Percentiles rank a stretch among this genome's conserved stretches.
Conservation (phyloP, 2,888 invertebrate genomes). For the Dryadula phaetusa region DNA sequence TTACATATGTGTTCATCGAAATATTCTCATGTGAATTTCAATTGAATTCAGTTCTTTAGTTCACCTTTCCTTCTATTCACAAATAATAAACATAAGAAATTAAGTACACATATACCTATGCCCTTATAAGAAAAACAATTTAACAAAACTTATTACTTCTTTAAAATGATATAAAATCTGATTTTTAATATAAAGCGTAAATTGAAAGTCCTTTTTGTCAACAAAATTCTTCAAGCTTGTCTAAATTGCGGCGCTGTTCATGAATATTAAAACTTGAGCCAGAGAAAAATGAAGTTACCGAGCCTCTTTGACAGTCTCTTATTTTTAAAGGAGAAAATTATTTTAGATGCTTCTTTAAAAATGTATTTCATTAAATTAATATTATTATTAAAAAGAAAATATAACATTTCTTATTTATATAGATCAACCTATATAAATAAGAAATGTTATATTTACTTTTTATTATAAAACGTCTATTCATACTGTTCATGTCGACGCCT, state of each 20-base stretch:
- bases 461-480: too few species aligned
- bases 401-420: too few species aligned
- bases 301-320: slow-evolving; percentile 20
- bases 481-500: too few species aligned
- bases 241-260: slow-evolving; percentile 27
- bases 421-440: too few species aligned
- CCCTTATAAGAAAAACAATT: neutral
- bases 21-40: too few species aligned
- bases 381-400: neutral
- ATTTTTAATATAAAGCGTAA: slow-evolving; percentile 16
- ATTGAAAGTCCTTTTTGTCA: slow-evolving; percentile 24
- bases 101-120: neutral
- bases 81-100: neutral
- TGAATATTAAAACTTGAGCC: slow-evolving; percentile 28
- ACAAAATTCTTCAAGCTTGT: slow-evolving; percentile 26
- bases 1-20: too few species aligned
- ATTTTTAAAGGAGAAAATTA: slow-evolving; percentile 15
- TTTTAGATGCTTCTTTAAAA: slow-evolving; percentile 13
- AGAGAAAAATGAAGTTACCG: slow-evolving; percentile 26
- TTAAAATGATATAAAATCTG: neutral
- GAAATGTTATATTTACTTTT: too few species aligned
- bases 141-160: neutral
- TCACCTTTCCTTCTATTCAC: too few species aligned
- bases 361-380: neutral
- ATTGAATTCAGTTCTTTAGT: too few species aligned